Evolutionary conservation across 2,113 vertebrate genomes (phyloP).

Genomic region (Lamprotornis superbus): DNA sequence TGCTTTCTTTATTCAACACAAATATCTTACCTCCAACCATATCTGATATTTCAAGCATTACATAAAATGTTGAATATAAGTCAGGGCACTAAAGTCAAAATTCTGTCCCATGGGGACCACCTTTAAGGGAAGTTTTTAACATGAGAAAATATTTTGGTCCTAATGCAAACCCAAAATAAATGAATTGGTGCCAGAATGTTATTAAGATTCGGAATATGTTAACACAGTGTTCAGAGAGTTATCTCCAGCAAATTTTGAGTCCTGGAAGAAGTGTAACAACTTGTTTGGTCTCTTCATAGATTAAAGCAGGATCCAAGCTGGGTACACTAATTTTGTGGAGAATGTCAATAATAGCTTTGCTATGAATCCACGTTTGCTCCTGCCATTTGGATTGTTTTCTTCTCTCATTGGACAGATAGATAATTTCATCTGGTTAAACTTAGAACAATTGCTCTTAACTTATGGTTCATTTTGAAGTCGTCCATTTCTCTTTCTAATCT

Average conservation of each 20-base stretch:
- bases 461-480: neutral
- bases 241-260: neutral
- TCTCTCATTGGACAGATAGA: neutral
- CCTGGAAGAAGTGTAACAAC: neutral
- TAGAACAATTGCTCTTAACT: neutral
- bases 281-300: neutral
- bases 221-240: neutral
- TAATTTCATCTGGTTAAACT: neutral
- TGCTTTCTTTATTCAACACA: neutral
- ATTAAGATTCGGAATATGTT: neutral
- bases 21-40: neutral
- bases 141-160: neutral
- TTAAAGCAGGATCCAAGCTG: neutral
- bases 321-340: neutral
- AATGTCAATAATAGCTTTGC: neutral
- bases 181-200: neutral
- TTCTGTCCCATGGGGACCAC: neutral
- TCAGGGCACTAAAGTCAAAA: neutral
- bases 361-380: neutral
- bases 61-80: neutral
- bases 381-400: neutral
- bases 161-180: neutral
- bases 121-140: neutral
- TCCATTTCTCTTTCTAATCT: neutral
- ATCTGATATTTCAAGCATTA: neutral